Evolutionary conservation across 2,888 invertebrate genomes (phyloP), one percentile per base, ranked within the genome.

Genomic region (Pollenia griseotomentosa): DNA sequence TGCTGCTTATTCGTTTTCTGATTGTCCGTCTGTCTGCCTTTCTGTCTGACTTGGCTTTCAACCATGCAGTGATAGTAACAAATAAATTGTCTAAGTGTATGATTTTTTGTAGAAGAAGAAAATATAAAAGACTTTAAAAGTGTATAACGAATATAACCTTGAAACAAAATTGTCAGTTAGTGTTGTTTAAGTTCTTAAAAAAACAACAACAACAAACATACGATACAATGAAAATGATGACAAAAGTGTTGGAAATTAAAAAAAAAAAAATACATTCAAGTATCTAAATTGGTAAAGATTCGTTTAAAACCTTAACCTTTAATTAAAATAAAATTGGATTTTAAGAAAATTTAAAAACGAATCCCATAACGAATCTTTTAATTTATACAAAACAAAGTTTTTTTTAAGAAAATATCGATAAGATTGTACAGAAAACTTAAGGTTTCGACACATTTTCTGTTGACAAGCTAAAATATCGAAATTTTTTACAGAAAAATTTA

Each of bases 131-230:
- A 4, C 44, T 73, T 55, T 55, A 33, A 6, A 55, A 48, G 78
- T 16, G 59, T 51, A 33, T 51, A 73, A 73, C 48, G 61, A 46
- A 44, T 68, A 53, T 51, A 68, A 81, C 86, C 86, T 86, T 86
- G 86, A 79, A 66, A 48, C 33, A n/a, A 79, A 75, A 78, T 59
- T 86, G 82, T 51, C 79, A 82, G 75, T 82, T 73, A 53, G 19
- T 70, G 68, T 70, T 70, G 53, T 53, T 75, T 53, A 57, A 83
- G 74, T 44, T 63, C 46, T 78, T 86, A 53, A 74, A 8, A 14
- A 61, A 51, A 70, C 10, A 61, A 66, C 16, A 81, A 65, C 57
- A 81, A 63, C 33, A 51, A n/a, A 8, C 48, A 33, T 19, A 42
- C 6, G 23, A 42, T 57, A 42, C 66, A 66, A 23, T 40, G 51